These are phyloP conservation scores for Lepidonotus clava DNA, from an alignment of 2,888 invertebrate species.

Conservation along the genomic window DNA sequence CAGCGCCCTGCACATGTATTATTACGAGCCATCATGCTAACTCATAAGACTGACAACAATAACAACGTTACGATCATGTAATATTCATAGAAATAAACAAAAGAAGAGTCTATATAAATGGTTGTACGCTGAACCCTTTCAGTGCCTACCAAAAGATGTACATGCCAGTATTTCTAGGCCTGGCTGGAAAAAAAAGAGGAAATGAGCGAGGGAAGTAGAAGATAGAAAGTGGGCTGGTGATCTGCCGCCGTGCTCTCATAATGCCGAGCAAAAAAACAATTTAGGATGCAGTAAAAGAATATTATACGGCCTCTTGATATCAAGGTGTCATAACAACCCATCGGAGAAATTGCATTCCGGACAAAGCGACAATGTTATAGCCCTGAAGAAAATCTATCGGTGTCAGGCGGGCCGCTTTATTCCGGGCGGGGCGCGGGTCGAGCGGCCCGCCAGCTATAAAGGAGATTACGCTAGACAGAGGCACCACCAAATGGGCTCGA, in stretches of 20 bases:
- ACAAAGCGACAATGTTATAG: slow-evolving; percentile 32
- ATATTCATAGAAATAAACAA: no score
- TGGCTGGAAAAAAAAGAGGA: background rate
- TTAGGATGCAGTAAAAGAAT: slow-evolving; percentile 24
- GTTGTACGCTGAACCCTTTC: no score
- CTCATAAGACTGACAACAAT: no score
- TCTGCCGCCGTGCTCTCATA: no score
- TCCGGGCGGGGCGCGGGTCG: background rate
- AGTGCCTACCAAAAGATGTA: no score
- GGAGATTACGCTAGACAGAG: background rate
- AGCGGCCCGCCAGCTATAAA: background rate
- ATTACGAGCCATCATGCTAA: no score
- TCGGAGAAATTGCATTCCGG: slow-evolving; percentile 36
- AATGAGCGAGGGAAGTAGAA: no score
- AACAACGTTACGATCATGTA: no score
- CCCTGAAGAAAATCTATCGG: background rate
- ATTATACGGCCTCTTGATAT: slow-evolving; percentile 37
- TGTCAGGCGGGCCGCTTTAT: background rate
- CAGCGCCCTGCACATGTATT: no score
- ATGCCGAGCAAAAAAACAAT: background rate
- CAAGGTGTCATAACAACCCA: background rate
- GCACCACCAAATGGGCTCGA: background rate
- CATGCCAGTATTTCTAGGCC: background rate
- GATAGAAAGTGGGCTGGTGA: no score
- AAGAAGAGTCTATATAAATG: no score